Base-by-base conservation (phyloP, 2,797 vertebrate genomes). In the Lutjanus campechanus region DNA sequence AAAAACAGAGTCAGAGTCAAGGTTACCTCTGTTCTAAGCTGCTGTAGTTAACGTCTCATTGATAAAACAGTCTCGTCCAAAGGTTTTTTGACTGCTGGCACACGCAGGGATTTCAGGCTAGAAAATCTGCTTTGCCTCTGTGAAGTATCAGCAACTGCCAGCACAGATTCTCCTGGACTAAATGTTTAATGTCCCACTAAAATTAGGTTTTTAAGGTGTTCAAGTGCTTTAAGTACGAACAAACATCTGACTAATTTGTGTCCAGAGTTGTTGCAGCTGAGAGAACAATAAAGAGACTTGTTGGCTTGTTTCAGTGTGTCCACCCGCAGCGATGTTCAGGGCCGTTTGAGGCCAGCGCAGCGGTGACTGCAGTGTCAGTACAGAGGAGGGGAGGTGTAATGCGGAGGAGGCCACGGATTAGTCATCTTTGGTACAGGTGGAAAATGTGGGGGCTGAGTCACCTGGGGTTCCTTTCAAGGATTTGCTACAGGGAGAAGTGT, bases 401-500 rank as follows among this genome's bases (percentile, higher is more conserved):
- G 84, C 55, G 76, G 86, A 90, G 89, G 90, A 76, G 85, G 83
- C 74, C 40, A 11, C 50, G 2, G 69, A 77, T 88, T 83, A 90
- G 75, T 91, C 91, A 92, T 92, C 87, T 58, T 40, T 76, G 79
- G 56, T 78, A 62, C 87, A 89, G 89, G 88, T 91, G 84, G 88
- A 86, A 86, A 79, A 73, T 68, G 85, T 63, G 87, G 67, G 51
- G 81, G 90, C 69, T 81, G 86, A 78, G 49, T 88, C 80, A 89
- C 73, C 82, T 22, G 73, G 77, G 73, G 53, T 73, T 84, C 53
- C 73, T 87, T 78, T 83, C 49, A 81, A 77, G 73, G 86, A 61
- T 81, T 75, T 47, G 47, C 62, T 59, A 19, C 46, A 69, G 53
- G 46, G 36, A 69, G 62, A 79, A 67, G 44, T 55, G 41, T 5